Evolutionary conservation across 2,113 vertebrate species (phyloP).

Genomic region (Apeltes quadracus): DNA sequence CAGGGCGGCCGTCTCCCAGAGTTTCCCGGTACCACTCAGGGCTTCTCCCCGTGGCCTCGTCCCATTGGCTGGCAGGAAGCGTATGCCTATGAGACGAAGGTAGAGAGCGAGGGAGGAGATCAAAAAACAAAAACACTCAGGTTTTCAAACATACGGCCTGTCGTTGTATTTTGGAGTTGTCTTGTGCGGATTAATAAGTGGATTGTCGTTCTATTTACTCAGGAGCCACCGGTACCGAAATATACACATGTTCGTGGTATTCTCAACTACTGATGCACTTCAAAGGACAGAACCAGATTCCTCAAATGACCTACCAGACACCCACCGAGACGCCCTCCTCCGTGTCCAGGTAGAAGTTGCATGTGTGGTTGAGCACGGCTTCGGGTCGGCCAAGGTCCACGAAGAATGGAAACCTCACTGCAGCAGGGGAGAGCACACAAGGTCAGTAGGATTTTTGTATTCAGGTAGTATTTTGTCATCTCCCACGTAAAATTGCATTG

Average conservation of each 20-base stretch:
- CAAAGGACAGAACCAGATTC: slow-evolving; percentile 13
- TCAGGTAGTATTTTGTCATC: not conserved
- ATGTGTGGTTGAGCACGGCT: slow-evolving; percentile 83
- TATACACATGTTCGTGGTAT: not conserved
- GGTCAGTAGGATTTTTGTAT: slow-evolving; percentile 28
- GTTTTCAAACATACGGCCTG: not conserved
- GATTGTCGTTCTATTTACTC: not conserved
- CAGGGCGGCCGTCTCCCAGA: slow-evolving; percentile 81
- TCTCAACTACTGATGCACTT: not conserved
- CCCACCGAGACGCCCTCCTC: slow-evolving; percentile 82
- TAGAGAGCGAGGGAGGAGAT: not conserved
- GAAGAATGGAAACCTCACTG: slow-evolving; percentile 82
- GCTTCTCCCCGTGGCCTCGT: slow-evolving; percentile 79
- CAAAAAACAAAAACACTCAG: slow-evolving; percentile 4
- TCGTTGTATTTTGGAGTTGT: slow-evolving; percentile 8
- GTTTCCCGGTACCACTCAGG: slow-evolving; percentile 81
- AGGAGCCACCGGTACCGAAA: slow-evolving; percentile 35
- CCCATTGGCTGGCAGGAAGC: slow-evolving; percentile 80
- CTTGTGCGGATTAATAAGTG: slow-evolving; percentile 11
- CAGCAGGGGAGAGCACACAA: slow-evolving; percentile 31
- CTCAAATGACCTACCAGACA: slow-evolving; percentile 81
- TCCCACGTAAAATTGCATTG: not conserved
- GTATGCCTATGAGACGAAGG: slow-evolving; percentile 82
- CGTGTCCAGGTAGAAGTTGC: slow-evolving; percentile 81
- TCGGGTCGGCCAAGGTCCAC: slow-evolving; percentile 79